Percentiles rank a stretch among this genome's conserved stretches.
Conservation (phyloP, 2,113 vertebrate genomes). For the Otus sunia region DNA sequence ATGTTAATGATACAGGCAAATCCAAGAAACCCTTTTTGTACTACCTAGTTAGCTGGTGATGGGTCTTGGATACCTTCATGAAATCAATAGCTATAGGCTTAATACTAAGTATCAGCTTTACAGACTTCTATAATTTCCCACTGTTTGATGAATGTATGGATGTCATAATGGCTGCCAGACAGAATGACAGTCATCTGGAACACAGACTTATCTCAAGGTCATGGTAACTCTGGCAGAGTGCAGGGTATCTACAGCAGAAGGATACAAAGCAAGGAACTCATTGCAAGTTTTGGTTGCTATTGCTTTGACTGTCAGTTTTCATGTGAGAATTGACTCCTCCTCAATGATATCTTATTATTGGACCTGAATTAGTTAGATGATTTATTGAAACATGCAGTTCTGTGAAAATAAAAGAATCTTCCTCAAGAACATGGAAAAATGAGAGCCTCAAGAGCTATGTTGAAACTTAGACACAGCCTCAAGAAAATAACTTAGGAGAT, state of each 20-base stretch:
- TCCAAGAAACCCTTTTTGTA: neutral
- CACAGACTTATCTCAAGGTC: neutral
- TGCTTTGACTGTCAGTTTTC: neutral
- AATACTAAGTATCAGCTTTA: neutral
- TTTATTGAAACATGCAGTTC: neutral
- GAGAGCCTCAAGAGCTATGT: neutral
- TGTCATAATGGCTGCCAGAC: neutral
- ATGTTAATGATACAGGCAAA: neutral
- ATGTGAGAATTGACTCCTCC: neutral
- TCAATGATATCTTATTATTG: neutral
- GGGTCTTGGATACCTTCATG: neutral
- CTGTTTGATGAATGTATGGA: neutral
- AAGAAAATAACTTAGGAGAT: neutral
- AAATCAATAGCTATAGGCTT: neutral
- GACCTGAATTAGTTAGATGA: neutral
- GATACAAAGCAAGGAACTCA: neutral
- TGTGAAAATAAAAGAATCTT: neutral
- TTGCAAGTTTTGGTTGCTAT: neutral
- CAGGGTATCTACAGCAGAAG: neutral
- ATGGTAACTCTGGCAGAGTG: neutral
- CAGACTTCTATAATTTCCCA: neutral
- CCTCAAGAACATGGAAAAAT: neutral
- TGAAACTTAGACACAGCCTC: neutral
- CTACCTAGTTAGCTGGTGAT: neutral
- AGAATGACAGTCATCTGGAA: neutral